Percentiles rank a stretch among this genome's conserved stretches.
phyloP scores from a whole-genome alignment of 2,888 invertebrate genomes.

The Hyppa rectilinea region DNA sequence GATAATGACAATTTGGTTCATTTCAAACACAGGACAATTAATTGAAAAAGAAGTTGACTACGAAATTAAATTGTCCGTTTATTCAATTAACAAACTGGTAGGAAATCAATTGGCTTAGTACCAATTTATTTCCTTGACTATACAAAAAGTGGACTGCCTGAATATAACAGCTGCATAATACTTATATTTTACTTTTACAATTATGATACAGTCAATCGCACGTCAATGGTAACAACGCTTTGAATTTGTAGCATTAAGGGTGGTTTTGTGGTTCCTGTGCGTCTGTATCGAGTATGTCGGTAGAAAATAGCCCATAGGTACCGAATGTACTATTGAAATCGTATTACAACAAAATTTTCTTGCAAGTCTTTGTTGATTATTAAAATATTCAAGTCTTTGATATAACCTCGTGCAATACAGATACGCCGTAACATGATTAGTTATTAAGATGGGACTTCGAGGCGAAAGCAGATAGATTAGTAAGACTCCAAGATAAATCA shows the following conservation, averaged over 20 bases:
- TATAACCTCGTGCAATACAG: conserved; percentile 7
- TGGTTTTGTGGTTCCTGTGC: not conserved
- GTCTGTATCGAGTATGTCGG: not conserved
- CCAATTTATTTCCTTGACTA: not conserved
- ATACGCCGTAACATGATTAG: not conserved
- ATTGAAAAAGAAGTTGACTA: not conserved
- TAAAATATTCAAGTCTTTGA: not conserved
- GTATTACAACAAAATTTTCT: not conserved
- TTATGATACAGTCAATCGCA: conserved; percentile 1
- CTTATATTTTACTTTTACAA: conserved; percentile 9
- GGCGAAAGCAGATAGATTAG: not conserved
- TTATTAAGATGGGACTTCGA: conserved; percentile 5
- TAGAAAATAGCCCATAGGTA: not conserved
- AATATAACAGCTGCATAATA: conserved; percentile 4
- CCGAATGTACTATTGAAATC: not conserved
- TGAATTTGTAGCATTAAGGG: not conserved
- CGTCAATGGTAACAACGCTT: not conserved
- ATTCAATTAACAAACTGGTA: not conserved
- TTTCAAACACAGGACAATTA: not conserved
- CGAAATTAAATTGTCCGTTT: not conserved
- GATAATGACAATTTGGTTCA: not conserved
- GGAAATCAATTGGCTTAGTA: not conserved
- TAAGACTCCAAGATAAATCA: not conserved
- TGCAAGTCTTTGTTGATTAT: not conserved
- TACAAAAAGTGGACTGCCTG: not conserved